These are phyloP conservation scores for Timema cristinae DNA, from an alignment of 2,888 invertebrate genomes.

Conservation along the genomic window DNA sequence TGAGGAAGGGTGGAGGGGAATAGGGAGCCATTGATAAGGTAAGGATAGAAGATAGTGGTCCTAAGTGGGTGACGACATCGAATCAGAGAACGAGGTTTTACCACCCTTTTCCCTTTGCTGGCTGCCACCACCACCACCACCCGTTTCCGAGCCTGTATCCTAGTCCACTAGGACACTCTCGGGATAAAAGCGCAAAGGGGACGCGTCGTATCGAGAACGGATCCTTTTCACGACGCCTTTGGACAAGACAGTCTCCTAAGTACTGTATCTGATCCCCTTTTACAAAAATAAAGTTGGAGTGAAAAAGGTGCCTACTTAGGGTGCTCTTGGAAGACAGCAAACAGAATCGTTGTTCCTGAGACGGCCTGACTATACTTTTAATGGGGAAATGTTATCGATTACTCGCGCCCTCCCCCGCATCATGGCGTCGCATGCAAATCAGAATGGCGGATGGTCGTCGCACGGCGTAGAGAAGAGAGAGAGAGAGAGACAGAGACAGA, in stretches of 20 bases:
- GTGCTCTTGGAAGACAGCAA: no score
- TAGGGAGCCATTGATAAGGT: not conserved
- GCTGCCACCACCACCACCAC: constrained; percentile 13
- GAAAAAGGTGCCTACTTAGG: no score
- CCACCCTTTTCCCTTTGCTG: constrained; percentile 15
- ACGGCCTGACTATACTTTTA: constrained; percentile 18
- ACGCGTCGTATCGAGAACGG: no score
- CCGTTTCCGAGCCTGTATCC: constrained; percentile 10
- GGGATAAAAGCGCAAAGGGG: constrained; percentile 4
- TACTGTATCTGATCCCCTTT: no score
- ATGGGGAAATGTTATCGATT: constrained; percentile 27
- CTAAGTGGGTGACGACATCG: constrained; percentile 26
- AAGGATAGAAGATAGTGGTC: not conserved
- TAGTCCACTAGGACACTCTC: not conserved
- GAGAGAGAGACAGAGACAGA: no score
- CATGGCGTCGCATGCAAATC: constrained; percentile 29
- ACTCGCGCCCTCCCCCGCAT: constrained; percentile 24
- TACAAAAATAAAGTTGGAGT: no score
- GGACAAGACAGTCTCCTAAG: no score
- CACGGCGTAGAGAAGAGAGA: not conserved
- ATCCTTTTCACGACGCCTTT: no score
- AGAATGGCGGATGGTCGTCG: constrained; percentile 25
- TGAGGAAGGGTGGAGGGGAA: no score
- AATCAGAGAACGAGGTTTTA: constrained; percentile 26
- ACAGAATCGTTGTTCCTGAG: not conserved